Percentiles rank a stretch among this genome's conserved stretches.
Conservation (phyloP, 2,888 invertebrate species). For the Tipula confusa region DNA sequence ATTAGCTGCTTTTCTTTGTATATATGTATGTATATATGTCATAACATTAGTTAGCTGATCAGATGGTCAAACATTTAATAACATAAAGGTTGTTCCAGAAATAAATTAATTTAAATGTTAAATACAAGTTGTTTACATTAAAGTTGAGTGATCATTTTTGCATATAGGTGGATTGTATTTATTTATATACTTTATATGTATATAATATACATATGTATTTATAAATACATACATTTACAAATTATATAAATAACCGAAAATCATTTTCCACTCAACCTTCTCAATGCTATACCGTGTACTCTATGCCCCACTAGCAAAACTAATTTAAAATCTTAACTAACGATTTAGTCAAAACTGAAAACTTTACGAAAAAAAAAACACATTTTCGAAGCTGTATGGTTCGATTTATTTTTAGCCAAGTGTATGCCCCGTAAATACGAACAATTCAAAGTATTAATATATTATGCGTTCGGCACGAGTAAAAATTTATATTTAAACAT, state of each 20-base stretch:
- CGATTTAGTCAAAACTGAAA: background rate
- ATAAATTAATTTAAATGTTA: background rate
- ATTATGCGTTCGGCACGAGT: background rate
- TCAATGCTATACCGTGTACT: background rate
- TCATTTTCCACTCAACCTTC: background rate
- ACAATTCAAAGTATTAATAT: background rate
- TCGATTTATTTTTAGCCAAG: conserved; percentile 27
- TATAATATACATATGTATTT: background rate
- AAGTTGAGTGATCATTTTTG: background rate
- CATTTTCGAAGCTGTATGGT: background rate
- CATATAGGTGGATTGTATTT: background rate
- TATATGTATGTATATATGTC: background rate
- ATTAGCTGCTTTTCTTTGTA: background rate
- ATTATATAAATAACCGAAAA: background rate
- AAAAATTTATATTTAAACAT: background rate
- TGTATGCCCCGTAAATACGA: conserved; percentile 28
- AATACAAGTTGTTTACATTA: background rate
- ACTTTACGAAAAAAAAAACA: background rate
- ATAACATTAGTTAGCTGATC: background rate
- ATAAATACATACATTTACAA: background rate
- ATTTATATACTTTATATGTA: background rate
- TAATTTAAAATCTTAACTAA: background rate
- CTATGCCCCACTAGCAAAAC: background rate
- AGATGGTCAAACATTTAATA: background rate
- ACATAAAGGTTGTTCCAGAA: conserved; percentile 3